Evolutionary conservation across 1,140 invertebrate species (phyloP), one percentile per base, ranked within the genome.

Genomic region (Aphis craccivora): DNA sequence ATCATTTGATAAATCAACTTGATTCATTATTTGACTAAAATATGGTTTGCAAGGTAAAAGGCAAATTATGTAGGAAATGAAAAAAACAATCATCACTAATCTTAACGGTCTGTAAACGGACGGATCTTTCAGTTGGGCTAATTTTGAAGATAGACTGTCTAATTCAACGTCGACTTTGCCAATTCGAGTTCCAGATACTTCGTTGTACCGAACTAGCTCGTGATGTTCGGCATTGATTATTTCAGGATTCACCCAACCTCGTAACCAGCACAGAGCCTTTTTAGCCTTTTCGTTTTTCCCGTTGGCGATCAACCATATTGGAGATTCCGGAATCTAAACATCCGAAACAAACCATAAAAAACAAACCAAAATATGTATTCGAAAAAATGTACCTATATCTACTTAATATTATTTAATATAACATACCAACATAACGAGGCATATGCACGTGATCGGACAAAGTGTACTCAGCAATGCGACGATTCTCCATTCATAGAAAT

Each of bases 301-400:
- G 94, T 95, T 95, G 25, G 95, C 95, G 76, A 96, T 94, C 14
- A 96, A 95, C 96, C 97, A 97, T 14, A 97, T 95, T 48, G 97
- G 97, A 14, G 97, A 96, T 95, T 97, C 97, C 14, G 97, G 97
- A 22, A 97, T 95, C 96, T 96, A 53, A 43, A 86, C 0, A 45
- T 67, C 35, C 18, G 22, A 91, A 18, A 55, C 2, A 35, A 90
- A 90, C 60, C 40, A 55, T 40, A 37, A 55, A 89, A 37, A 37
- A 53, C 11, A 76, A 18, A 76, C 14, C 14, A 5, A 18, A 76
- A 30, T n/a, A n/a, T 35, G 14, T 76, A 76, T 76, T 76, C 7
- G 2, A 14, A n/a, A 20, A 76, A n/a, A n/a, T n/a, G 4, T 5
- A 37, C n/a, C 30, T 60, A 25, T 11, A 37, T 40, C 0, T 81